Evolutionary conservation across 2,888 invertebrate genomes (phyloP).

Genomic region (Philonicus albiceps): DNA sequence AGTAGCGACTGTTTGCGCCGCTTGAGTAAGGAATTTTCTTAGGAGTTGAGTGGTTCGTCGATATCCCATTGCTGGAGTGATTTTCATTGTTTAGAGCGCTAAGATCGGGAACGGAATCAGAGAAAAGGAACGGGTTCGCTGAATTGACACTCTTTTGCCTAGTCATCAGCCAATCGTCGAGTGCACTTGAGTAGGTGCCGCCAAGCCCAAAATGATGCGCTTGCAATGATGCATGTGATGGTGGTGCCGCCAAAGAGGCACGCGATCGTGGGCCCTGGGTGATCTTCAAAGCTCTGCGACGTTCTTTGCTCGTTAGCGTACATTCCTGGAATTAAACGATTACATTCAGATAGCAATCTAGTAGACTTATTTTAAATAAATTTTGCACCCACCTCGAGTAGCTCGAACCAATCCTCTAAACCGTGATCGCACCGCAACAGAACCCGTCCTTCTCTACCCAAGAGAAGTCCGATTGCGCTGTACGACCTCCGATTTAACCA

Average conservation of each 20-base stretch:
- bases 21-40: slow-evolving; percentile 60
- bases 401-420: slow-evolving; percentile 72
- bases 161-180: slow-evolving; percentile 67
- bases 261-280: slow-evolving; percentile 62
- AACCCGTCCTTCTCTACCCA: slow-evolving; percentile 65
- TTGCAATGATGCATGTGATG: slow-evolving; percentile 61
- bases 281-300: slow-evolving; percentile 67
- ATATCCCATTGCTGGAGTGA: slow-evolving; percentile 58
- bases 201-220: slow-evolving; percentile 61
- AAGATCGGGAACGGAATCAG: slow-evolving; percentile 62
- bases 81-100: slow-evolving; percentile 61
- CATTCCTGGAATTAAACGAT: slow-evolving; percentile 65
- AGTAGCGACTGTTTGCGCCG: slow-evolving; percentile 51
- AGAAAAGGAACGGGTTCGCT: slow-evolving; percentile 61
- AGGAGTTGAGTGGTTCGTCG: slow-evolving; percentile 62
- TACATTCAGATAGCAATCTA: background rate
- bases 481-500: slow-evolving; percentile 73
- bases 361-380: background rate
- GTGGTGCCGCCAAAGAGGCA: slow-evolving; percentile 62
- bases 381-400: slow-evolving; percentile 65
- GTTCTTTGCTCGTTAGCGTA: slow-evolving; percentile 70
- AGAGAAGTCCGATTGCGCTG: slow-evolving; percentile 68
- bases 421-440: slow-evolving; percentile 65
- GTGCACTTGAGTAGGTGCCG: slow-evolving; percentile 65
- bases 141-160: slow-evolving; percentile 61